These are phyloP conservation scores for Ceuthmochares aereus DNA, from an alignment of 2,113 vertebrate genomes.

Conservation along the genomic window DNA sequence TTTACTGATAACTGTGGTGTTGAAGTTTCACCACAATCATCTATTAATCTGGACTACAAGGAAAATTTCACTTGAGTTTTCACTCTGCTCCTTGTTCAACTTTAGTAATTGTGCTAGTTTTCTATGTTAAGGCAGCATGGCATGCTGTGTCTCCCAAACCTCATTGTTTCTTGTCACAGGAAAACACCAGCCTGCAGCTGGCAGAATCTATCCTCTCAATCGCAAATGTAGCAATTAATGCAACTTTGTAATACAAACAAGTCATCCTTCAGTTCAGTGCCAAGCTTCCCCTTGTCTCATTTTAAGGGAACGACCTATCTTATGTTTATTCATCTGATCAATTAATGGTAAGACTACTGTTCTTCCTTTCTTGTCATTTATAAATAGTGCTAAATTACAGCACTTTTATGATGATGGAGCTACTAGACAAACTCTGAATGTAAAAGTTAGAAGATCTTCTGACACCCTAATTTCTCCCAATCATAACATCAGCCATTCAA, in stretches of 20 bases:
- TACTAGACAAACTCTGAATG: background rate
- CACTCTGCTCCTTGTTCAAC: background rate
- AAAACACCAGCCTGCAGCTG: background rate
- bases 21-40: background rate
- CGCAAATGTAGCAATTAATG: background rate
- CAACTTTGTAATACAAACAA: background rate
- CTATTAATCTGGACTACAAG: background rate
- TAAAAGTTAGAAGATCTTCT: background rate
- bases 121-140: background rate
- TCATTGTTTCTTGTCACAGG: background rate
- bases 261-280: background rate
- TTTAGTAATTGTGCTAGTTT: background rate
- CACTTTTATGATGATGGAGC: too few relatives aligned
- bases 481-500: background rate
- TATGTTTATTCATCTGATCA: too few relatives aligned
- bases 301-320: background rate
- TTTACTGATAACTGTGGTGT: background rate
- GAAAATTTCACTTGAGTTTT: background rate
- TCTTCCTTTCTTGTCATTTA: too few relatives aligned
- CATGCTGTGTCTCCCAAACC: background rate
- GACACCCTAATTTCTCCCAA: background rate
- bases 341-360: too few relatives aligned
- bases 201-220: background rate
- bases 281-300: background rate
- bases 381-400: too few relatives aligned